A percentile compares a stretch with the other conserved stretches of the same genome.
These are phyloP conservation scores for Sylvilagus floridanus DNA, from an alignment of 2,797 vertebrate species.

Conservation along the genomic window DNA sequence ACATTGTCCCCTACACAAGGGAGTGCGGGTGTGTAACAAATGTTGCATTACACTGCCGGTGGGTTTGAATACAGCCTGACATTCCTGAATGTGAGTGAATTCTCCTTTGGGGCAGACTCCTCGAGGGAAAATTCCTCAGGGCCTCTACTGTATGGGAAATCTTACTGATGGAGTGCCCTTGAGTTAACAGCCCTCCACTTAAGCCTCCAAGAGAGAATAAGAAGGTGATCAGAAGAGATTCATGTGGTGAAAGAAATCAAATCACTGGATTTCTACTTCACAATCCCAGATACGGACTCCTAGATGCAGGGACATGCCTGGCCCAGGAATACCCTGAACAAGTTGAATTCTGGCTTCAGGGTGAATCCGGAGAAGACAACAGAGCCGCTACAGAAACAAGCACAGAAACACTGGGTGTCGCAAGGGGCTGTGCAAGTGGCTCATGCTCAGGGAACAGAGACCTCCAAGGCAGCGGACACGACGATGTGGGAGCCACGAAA, in stretches of 20 bases:
- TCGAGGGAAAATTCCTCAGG: background rate
- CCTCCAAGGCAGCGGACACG: background rate
- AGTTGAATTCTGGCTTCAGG: background rate
- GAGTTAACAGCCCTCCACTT: background rate
- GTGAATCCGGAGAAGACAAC: background rate
- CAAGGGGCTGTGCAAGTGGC: background rate
- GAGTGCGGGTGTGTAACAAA: background rate
- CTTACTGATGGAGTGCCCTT: background rate
- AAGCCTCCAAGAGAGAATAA: background rate
- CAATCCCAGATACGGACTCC: background rate
- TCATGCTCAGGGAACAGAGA: background rate
- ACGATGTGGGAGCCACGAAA: background rate
- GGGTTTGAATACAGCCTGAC: background rate
- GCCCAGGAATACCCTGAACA: background rate
- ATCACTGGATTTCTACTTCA: background rate
- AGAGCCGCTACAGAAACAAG: background rate
- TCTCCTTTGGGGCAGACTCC: background rate
- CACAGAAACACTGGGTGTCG: background rate
- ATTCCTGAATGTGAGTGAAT: background rate
- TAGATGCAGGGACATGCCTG: background rate
- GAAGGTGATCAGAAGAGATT: background rate
- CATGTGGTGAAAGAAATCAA: background rate
- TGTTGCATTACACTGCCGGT: background rate
- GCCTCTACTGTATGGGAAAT: background rate
- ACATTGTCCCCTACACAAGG: accelerated